Evolutionary conservation across 2,888 invertebrate species (phyloP).

Genomic region (Horisme vitalbata): DNA sequence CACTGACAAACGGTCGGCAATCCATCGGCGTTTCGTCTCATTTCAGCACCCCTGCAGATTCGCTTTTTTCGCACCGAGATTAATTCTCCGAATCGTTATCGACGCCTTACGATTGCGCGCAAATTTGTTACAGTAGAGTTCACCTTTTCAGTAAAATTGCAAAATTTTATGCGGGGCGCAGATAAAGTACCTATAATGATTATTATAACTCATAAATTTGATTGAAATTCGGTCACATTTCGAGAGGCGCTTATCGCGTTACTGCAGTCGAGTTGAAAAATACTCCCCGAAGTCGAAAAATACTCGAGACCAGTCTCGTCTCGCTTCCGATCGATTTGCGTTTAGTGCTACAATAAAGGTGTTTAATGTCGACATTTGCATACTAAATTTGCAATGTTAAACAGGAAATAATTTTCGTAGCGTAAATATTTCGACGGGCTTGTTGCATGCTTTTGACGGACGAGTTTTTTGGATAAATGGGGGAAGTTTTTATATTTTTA

Average conservation of each 20-base stretch:
- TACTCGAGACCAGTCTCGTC: conserved; percentile 55
- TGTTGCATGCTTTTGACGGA: conserved; percentile 35
- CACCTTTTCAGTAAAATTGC: conserved; percentile 80
- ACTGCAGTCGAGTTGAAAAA: conserved; percentile 80
- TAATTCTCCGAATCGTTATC: conserved; percentile 79
- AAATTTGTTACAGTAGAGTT: conserved; percentile 79
- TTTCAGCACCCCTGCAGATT: conserved; percentile 51
- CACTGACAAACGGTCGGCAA: conserved; percentile 53
- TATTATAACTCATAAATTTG: conserved; percentile 82
- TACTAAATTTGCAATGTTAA: conserved; percentile 58
- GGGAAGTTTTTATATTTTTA: conserved; percentile 1
- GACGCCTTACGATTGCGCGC: conserved; percentile 76
- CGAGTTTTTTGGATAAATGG: conserved; percentile 21
- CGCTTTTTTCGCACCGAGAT: conserved; percentile 69
- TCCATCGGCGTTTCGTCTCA: conserved; percentile 55
- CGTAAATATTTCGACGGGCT: conserved; percentile 40
- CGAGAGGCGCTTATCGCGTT: conserved; percentile 71
- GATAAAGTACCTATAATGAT: conserved; percentile 81
- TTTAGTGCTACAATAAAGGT: conserved; percentile 73
- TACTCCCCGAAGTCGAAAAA: conserved; percentile 68
- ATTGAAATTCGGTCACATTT: conserved; percentile 82
- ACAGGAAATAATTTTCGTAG: conserved; percentile 46
- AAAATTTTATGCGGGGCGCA: conserved; percentile 73
- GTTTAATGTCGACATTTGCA: conserved; percentile 70
- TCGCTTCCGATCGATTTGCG: conserved; percentile 76